These are phyloP conservation scores for Dicycla oo DNA, from an alignment of 2,888 invertebrate species.

Conservation along the genomic window DNA sequence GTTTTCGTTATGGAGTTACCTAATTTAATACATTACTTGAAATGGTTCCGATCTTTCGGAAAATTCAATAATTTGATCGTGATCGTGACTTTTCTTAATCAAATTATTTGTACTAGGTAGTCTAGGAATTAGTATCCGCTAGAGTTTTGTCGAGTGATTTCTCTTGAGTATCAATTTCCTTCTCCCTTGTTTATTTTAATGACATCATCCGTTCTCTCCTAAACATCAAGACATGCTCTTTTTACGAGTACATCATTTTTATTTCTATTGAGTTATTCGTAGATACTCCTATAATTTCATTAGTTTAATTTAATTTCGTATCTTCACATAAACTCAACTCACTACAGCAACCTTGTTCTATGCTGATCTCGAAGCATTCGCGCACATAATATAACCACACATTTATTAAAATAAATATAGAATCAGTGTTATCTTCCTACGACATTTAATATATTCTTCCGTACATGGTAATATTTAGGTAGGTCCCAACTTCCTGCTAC, in stretches of 20 bases:
- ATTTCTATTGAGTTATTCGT: background rate
- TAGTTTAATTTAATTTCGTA: background rate
- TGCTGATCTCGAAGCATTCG: background rate
- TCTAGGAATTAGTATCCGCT: too few relatives aligned
- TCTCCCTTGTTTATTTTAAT: background rate
- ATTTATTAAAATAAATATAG: constrained; percentile 41
- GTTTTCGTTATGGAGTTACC: too few relatives aligned
- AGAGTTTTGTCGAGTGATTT: background rate
- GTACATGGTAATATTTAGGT: constrained; percentile 69
- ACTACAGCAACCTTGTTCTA: background rate
- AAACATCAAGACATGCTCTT: background rate
- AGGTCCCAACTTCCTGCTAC: constrained; percentile 80
- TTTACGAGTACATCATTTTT: background rate
- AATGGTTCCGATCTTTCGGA: too few relatives aligned
- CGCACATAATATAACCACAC: background rate
- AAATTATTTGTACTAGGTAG: too few relatives aligned
- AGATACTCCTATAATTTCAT: background rate
- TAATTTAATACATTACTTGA: too few relatives aligned
- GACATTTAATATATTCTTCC: constrained; percentile 63
- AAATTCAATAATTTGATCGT: too few relatives aligned
- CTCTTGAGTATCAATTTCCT: background rate
- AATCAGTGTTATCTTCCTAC: constrained; percentile 44
- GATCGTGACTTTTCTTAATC: too few relatives aligned
- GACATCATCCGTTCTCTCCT: too few relatives aligned
- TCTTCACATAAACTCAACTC: background rate